These are phyloP conservation scores for Neoniphon sammara DNA, from an alignment of 2,797 vertebrate genomes.

Conservation along the genomic window DNA sequence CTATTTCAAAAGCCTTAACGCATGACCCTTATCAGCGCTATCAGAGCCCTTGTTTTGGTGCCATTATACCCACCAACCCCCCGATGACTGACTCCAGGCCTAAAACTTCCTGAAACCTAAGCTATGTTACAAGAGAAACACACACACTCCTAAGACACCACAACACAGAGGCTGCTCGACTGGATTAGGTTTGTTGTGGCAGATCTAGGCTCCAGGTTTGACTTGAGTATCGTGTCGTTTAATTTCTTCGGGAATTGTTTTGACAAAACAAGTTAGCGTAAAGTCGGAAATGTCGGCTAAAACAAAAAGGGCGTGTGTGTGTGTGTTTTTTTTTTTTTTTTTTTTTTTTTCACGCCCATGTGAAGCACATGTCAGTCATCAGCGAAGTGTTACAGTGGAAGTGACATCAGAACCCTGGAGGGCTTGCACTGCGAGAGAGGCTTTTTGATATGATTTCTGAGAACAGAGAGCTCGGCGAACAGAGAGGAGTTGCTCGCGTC, in stretches of 20 bases:
- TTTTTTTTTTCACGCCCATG: conserved; percentile 68
- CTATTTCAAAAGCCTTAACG: conserved; percentile 42
- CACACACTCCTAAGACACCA: conserved; percentile 73
- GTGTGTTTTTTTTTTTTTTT: conserved; percentile 62
- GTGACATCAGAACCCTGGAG: conserved; percentile 88
- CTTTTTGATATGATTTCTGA: conserved; percentile 85
- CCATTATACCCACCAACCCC: conserved; percentile 1
- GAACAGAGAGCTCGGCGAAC: conserved; percentile 82
- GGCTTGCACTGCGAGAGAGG: conserved; percentile 83
- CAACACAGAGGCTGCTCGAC: conserved; percentile 78
- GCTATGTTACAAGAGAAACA: conserved; percentile 69
- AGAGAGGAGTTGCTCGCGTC: conserved; percentile 77
- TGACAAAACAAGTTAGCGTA: conserved; percentile 88
- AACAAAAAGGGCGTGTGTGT: conserved; percentile 78
- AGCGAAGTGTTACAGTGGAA: conserved; percentile 84
- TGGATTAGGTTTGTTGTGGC: conserved; percentile 82
- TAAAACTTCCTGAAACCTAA: conserved; percentile 80
- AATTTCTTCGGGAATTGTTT: conserved; percentile 87
- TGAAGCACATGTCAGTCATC: conserved; percentile 85
- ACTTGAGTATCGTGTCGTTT: conserved; percentile 83
- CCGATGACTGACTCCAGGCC: conserved; percentile 72
- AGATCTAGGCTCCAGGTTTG: conserved; percentile 82
- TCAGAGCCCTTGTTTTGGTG: conserved; percentile 64
- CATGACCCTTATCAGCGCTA: conserved; percentile 53
- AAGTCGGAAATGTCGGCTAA: conserved; percentile 81